Evolutionary conservation across 2,113 vertebrate species (phyloP), one percentile per base, ranked within the genome.

Genomic region (Chloroceryle aenea): DNA sequence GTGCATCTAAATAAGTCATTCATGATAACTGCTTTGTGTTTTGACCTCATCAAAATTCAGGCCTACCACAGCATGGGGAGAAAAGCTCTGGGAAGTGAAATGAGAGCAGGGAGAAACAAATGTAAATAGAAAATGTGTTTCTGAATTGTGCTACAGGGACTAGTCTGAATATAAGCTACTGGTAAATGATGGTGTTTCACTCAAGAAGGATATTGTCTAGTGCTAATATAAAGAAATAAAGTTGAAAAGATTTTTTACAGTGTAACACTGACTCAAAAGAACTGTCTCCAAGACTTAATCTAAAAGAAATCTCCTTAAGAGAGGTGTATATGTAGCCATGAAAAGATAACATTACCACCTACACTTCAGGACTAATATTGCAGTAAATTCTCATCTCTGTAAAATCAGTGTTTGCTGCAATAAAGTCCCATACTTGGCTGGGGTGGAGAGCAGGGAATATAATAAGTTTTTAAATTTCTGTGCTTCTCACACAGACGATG

Each of bases 31-130:
- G 85, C 90, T 97, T 93, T 95, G 92, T 97, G 96, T 48, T 68
- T 94, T 84, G 47, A 43, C 68, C 87, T 97, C 94, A 96, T 92
- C 77, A 97, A 97, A 97, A 95, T 76, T 78, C 91, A 86, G 91
- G 25, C 89, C 80, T 95, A 84, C 64, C 66, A 83, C 27, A 93
- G 89, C 90, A 85, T 42, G 52, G 83, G 95, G 90, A 92, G 80
- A 92, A 96, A 92, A 80, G 48, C 64, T 66, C 61, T 94, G 62
- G 92, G 87, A 90, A 95, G 38, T 56, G 77, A 92, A 94, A 91
- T 77, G 45, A 96, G 88, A 95, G 86, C 38, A 91, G 75, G 56
- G 75, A 90, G 75, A 95, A 68, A 91, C 82, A 92, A 91, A 83
- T 77, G 85, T 93, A 96, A 97, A 95, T 74, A 95, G 89, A 92